phyloP scores from a whole-genome alignment of 1,140 invertebrate genomes.

The Heliconius himera region DNA sequence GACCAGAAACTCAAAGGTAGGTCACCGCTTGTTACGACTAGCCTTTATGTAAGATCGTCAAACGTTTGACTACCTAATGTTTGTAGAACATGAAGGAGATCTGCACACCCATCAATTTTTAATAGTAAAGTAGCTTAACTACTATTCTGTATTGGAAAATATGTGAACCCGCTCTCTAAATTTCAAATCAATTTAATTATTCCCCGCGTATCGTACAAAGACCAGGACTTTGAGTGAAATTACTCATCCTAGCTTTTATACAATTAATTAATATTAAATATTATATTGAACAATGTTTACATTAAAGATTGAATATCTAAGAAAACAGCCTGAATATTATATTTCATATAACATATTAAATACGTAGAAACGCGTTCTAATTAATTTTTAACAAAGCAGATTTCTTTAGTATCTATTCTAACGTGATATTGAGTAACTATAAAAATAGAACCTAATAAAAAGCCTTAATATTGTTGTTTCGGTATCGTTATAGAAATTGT shows the following conservation, averaged over 20 bases:
- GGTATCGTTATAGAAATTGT: too few relatives aligned
- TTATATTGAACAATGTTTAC: slow-evolving; percentile 7
- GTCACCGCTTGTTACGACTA: not conserved
- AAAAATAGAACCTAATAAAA: too few relatives aligned
- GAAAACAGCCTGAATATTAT: not conserved
- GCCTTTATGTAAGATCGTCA: not conserved
- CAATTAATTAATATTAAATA: slow-evolving; percentile 9
- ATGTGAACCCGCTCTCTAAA: not conserved
- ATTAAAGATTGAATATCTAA: slow-evolving; percentile 1
- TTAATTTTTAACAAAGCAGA: not conserved
- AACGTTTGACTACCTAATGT: not conserved
- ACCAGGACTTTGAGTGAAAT: not conserved
- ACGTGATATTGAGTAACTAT: not conserved
- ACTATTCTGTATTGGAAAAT: not conserved
- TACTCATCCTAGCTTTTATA: not conserved
- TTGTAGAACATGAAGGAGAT: not conserved
- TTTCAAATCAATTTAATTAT: not conserved
- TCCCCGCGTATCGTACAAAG: not conserved
- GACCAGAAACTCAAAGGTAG: not conserved
- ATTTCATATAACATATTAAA: slow-evolving; percentile 3
- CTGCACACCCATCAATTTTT: not conserved
- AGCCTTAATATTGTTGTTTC: too few relatives aligned
- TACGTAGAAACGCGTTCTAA: not conserved
- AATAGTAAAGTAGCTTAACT: not conserved
- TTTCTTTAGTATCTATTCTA: not conserved